Percentiles rank a stretch among this genome's conserved stretches.
Evolutionary conservation across 2,113 vertebrate species (phyloP).

Genomic region (Lasiurus cinereus): DNA sequence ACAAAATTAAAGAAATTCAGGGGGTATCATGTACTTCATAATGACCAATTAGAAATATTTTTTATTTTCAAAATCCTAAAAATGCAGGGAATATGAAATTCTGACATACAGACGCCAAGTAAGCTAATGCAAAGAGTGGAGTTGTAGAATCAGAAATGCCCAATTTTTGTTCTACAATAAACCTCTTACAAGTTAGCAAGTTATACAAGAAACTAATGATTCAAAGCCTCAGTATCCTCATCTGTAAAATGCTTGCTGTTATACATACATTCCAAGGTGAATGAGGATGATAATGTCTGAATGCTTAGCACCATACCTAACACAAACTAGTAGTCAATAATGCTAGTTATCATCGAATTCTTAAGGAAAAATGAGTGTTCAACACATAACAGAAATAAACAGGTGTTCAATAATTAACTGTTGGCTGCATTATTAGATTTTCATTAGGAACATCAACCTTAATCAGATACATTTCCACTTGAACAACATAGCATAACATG

Average conservation of each 20-base stretch:
- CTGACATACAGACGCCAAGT: not conserved
- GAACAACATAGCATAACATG: not conserved
- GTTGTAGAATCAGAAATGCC: constrained; percentile 40
- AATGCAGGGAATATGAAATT: not conserved
- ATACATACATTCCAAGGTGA: not conserved
- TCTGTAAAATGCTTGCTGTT: not conserved
- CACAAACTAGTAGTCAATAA: not conserved
- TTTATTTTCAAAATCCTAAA: constrained; percentile 31
- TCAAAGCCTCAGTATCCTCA: not conserved
- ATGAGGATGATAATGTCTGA: not conserved
- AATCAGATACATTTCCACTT: constrained; percentile 26
- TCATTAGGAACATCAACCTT: not conserved
- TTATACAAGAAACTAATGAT: not conserved
- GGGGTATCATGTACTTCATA: not conserved
- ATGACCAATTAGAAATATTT: not conserved
- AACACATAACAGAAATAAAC: constrained; percentile 9
- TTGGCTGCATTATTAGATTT: not conserved
- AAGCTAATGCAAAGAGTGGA: not conserved
- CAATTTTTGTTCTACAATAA: not conserved
- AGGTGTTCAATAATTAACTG: not conserved
- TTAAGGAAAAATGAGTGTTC: not conserved
- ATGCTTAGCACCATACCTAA: not conserved
- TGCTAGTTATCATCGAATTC: not conserved
- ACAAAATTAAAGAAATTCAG: constrained; percentile 42
- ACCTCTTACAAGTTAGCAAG: not conserved